phyloP scores from a whole-genome alignment of 1,140 invertebrate species.

The Drosophila lowei region DNA sequence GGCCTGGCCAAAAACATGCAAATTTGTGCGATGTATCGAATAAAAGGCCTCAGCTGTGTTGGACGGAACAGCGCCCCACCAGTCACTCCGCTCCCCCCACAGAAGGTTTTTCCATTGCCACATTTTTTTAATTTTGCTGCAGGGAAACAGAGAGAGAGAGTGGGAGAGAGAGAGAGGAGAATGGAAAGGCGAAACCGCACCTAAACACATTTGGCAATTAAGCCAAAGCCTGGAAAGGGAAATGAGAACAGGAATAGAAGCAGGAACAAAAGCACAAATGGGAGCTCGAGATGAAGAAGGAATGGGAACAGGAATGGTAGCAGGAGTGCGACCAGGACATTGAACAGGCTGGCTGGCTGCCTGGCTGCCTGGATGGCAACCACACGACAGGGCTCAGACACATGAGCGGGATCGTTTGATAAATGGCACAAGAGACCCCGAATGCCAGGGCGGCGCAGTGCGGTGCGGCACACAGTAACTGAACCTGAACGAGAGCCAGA shows the following conservation, averaged over 20 bases:
- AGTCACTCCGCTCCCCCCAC: not conserved
- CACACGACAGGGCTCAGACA: constrained; percentile 78
- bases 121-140: constrained; percentile 63
- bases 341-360: constrained; percentile 58
- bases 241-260: constrained; percentile 25
- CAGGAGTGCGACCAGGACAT: constrained; percentile 53
- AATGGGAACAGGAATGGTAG: constrained; percentile 14
- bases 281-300: constrained; percentile 1
- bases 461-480: too few species aligned
- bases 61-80: not conserved
- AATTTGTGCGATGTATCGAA: constrained; percentile 67
- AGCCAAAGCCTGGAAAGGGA: constrained; percentile 48
- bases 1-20: constrained; percentile 58
- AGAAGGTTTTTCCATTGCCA: constrained; percentile 23
- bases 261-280: constrained; percentile 18
- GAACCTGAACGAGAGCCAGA: too few species aligned
- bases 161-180: constrained; percentile 36
- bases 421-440: constrained; percentile 62
- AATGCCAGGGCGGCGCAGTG: too few species aligned
- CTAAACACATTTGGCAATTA: constrained; percentile 81
- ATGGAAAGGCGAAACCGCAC: constrained; percentile 75
- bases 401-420: constrained; percentile 74
- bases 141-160: constrained; percentile 40
- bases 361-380: constrained; percentile 56
- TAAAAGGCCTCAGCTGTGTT: constrained; percentile 58